A percentile compares a stretch with the other conserved stretches of the same genome.
Evolutionary conservation across 37 sponge, comb jelly and placozoan species (phyloP).

Genomic region (Halichondria panicea): DNA sequence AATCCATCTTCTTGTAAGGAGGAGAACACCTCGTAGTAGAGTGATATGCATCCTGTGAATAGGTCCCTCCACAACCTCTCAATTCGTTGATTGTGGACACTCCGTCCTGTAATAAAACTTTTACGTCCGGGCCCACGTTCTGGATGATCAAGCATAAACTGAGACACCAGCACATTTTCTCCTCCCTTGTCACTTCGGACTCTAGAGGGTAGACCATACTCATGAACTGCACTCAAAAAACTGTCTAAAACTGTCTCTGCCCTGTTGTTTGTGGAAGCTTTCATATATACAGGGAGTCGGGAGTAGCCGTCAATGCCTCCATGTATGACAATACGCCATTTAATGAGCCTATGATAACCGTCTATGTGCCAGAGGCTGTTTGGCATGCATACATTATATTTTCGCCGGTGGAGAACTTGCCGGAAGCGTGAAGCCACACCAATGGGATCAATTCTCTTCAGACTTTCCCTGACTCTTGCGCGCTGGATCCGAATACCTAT

Average conservation of each 20-base stretch:
- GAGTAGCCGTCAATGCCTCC: conserved; percentile 70
- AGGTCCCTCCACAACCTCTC: conserved; percentile 71
- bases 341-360: conserved; percentile 63
- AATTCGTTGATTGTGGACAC: conserved; percentile 77
- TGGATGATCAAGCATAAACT: conserved; percentile 68
- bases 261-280: conserved; percentile 48
- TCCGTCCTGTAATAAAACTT: conserved; percentile 58
- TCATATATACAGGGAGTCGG: conserved; percentile 51
- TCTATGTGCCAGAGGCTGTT: conserved; percentile 76
- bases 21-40: conserved; percentile 55
- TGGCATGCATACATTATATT: conserved; percentile 46
- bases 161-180: conserved; percentile 57
- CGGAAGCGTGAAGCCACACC: conserved; percentile 26
- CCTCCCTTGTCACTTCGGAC: conserved; percentile 67
- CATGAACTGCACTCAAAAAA: conserved; percentile 50
- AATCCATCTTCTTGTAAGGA: conserved; percentile 41
- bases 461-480: conserved; percentile 47
- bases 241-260: conserved; percentile 46
- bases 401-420: conserved; percentile 39
- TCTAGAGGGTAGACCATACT: conserved; percentile 66
- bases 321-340: conserved; percentile 69
- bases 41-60: conserved; percentile 39
- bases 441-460: conserved; percentile 54
- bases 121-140: conserved; percentile 62
- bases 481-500: conserved; percentile 41